Base-by-base conservation (phyloP, 2,797 vertebrate species). In the Propithecus deckenii region DNA sequence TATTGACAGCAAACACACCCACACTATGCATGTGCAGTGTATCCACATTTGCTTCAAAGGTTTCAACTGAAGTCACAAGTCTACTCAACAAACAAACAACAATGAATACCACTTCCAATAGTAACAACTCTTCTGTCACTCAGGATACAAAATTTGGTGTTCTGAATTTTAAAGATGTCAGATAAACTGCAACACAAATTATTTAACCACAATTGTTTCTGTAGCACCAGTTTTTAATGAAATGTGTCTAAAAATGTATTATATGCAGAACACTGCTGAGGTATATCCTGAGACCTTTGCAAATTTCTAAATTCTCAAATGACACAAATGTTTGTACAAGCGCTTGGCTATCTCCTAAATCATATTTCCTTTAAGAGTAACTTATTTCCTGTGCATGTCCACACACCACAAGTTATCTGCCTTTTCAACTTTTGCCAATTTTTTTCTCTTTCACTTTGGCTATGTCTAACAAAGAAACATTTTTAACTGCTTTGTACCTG, bases 311-410 rank as follows among this genome's bases (percentile, higher is more conserved):
- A 86, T 79, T 95, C 67, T 97, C 71, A 91, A 87, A 96, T 10
- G 67, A 87, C 91, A 96, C 43, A 96, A 93, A 90, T 94, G 96
- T 95, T 96, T 97, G 83, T 97, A 93, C 71, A 91, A 97, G 86
- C 86, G 94, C 52, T 93, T 93, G 86, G 78, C 94, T 97, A 97
- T 98, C 97, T 97, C 63, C 93, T 97, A 95, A 97, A 98, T 98
- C 97, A 95, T 95, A 97, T 96, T 98, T 97, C 97, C 95, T 97
- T 94, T 96, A 97, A 97, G 95, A 94, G 94, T 85, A 94, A 92
- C 95, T 95, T 96, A 94, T 96, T 97, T 98, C 97, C 97, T 97
- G 97, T 97, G 93, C 65, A 52, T 95, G 97, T 97, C 94, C 97
- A 97, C 95, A 97, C 38, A 98, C 96, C 97, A 94, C 97, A 97